Evolutionary conservation across 2,113 vertebrate genomes (phyloP).

Genomic region (Gasterosteus aculeatus): DNA sequence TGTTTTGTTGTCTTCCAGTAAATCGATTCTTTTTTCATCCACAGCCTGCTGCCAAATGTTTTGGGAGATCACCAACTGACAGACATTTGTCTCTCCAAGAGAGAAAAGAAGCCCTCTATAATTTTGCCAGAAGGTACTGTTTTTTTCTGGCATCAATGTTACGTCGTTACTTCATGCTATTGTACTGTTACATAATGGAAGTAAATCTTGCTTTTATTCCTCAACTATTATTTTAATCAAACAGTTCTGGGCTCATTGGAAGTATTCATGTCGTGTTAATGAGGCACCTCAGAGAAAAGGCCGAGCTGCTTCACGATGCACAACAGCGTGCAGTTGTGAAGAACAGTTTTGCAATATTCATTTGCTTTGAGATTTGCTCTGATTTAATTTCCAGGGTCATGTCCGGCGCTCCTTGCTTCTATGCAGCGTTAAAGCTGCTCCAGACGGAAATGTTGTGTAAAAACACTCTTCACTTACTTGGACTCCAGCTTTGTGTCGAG

Average conservation of each 20-base stretch:
- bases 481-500: slow-evolving; percentile 9
- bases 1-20: background rate
- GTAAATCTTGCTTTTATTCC: background rate
- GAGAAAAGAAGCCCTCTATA: slow-evolving; percentile 91
- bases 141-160: slow-evolving; percentile 7
- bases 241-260: background rate
- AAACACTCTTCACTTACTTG: slow-evolving; percentile 21
- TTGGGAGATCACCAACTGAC: slow-evolving; percentile 89
- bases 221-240: slow-evolving; percentile 1
- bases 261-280: slow-evolving; percentile 18
- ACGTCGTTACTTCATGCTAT: background rate
- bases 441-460: background rate
- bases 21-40: slow-evolving; percentile 4
- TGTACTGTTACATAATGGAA: background rate
- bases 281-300: slow-evolving; percentile 22
- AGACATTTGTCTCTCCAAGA: slow-evolving; percentile 96
- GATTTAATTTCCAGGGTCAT: background rate
- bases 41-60: slow-evolving; percentile 83
- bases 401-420: slow-evolving; percentile 13
- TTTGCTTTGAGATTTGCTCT: slow-evolving; percentile 37
- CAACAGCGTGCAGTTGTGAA: slow-evolving; percentile 1
- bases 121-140: slow-evolving; percentile 92
- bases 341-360: slow-evolving; percentile 34
- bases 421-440: background rate
- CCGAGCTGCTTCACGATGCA: slow-evolving; percentile 28